These are phyloP conservation scores for Clarias magur DNA, from an alignment of 2,113 vertebrate genomes.

Conservation along the genomic window DNA sequence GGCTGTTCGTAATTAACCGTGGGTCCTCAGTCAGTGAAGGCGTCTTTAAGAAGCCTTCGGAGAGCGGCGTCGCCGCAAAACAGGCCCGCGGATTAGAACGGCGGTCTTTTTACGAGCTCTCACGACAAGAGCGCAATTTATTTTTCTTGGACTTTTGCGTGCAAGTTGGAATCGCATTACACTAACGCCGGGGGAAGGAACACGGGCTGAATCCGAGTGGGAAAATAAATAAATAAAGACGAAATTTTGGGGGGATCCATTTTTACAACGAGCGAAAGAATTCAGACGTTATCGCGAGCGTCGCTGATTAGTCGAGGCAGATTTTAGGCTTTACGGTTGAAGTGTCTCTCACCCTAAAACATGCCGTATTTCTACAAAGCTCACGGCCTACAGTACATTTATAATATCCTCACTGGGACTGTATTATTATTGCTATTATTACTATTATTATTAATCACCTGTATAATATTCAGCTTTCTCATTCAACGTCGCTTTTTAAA, in stretches of 20 bases:
- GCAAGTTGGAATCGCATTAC: constrained; percentile 14
- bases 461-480: not conserved
- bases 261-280: not conserved
- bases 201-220: not conserved
- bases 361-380: not conserved
- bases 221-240: not conserved
- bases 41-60: constrained; percentile 64
- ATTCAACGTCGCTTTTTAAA: not conserved
- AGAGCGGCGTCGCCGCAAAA: constrained; percentile 65
- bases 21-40: constrained; percentile 61
- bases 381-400: not conserved
- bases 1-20: constrained; percentile 72
- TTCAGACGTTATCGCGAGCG: not conserved
- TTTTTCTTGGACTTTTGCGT: constrained; percentile 32
- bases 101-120: constrained; percentile 62
- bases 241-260: not conserved
- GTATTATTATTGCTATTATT: too few species aligned
- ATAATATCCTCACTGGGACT: not conserved
- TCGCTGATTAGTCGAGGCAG: not conserved
- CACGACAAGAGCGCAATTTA: constrained; percentile 58
- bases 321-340: not conserved
- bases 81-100: constrained; percentile 61
- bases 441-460: not conserved
- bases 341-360: not conserved
- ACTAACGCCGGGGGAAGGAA: constrained; percentile 26